phyloP scores from a whole-genome alignment of 1,140 invertebrate genomes.

The Lepidostoma basale region DNA sequence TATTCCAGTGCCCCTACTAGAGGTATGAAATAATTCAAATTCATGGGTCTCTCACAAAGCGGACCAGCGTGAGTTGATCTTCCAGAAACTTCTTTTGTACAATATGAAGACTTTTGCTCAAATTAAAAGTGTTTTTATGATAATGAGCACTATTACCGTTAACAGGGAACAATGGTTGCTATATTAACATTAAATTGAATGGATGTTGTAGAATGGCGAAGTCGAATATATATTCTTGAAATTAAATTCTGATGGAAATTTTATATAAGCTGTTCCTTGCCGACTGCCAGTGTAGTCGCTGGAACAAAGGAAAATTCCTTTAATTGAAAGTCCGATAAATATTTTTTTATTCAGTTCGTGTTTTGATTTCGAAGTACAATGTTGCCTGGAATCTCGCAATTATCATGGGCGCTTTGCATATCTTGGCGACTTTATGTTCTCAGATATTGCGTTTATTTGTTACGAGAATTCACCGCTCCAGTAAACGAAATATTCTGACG shows the following conservation, averaged over 20 bases:
- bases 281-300: neutral
- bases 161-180: neutral
- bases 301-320: conserved; percentile 3
- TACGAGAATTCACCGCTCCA: neutral
- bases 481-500: too few relatives aligned
- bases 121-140: conserved; percentile 16
- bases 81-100: conserved; percentile 6
- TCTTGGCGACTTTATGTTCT: neutral
- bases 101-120: conserved; percentile 6
- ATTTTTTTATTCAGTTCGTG: neutral
- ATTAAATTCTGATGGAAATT: neutral
- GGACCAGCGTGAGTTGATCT: neutral
- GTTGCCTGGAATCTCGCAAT: neutral
- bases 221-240: neutral
- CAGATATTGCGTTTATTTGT: neutral
- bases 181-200: conserved; percentile 1
- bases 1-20: conserved; percentile 11
- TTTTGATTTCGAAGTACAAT: neutral
- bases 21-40: conserved; percentile 35
- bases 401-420: neutral
- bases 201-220: neutral
- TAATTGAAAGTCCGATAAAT: neutral
- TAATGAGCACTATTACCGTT: neutral
- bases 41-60: conserved; percentile 27
- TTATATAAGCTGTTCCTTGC: neutral